Evolutionary conservation across 2,797 vertebrate genomes (phyloP).

Genomic region (Chelon auratus): DNA sequence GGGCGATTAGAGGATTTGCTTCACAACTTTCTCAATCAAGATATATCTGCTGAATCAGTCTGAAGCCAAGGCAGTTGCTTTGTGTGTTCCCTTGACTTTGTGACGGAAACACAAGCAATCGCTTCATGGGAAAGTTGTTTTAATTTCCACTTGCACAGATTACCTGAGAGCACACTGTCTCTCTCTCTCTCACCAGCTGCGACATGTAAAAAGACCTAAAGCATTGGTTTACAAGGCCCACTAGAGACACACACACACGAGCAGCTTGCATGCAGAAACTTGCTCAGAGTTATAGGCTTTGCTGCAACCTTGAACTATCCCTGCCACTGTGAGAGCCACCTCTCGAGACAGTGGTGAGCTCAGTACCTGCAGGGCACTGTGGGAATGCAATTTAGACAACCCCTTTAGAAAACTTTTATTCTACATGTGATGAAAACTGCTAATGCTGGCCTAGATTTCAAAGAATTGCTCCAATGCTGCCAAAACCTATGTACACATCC

Average conservation of each 20-base stretch:
- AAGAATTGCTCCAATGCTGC: neutral
- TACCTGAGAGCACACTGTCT: constrained; percentile 58
- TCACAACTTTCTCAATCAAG: constrained; percentile 25
- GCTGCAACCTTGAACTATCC: constrained; percentile 78
- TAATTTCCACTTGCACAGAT: constrained; percentile 64
- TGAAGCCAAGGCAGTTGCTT: constrained; percentile 21
- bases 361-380: constrained; percentile 29
- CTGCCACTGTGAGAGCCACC: constrained; percentile 58
- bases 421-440: neutral
- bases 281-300: constrained; percentile 61
- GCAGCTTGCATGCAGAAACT: constrained; percentile 73
- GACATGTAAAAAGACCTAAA: constrained; percentile 75
- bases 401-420: neutral
- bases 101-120: constrained; percentile 27
- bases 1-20: neutral
- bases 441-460: constrained; percentile 1
- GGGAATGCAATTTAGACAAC: constrained; percentile 12
- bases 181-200: constrained; percentile 65
- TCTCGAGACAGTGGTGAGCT: constrained; percentile 46
- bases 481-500: neutral
- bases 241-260: constrained; percentile 34
- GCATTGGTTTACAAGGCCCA: constrained; percentile 56
- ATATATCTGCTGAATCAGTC: constrained; percentile 38
- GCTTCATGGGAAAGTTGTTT: constrained; percentile 73
- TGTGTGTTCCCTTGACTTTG: constrained; percentile 25